These are phyloP conservation scores for Protonemura montana DNA, from an alignment of 2,888 invertebrate genomes.

Conservation along the genomic window DNA sequence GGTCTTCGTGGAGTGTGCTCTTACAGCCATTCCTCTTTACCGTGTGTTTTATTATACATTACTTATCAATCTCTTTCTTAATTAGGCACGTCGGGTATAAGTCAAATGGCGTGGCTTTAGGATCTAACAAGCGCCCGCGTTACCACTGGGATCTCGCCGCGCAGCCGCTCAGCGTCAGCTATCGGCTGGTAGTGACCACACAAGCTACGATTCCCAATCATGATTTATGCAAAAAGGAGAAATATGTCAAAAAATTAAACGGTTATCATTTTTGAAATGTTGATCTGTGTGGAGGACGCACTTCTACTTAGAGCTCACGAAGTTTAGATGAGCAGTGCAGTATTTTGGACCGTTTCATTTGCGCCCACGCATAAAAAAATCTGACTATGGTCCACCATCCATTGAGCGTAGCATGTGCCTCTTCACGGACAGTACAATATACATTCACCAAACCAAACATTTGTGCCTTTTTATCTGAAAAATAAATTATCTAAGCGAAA, in stretches of 20 bases:
- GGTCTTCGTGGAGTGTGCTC: slow-evolving; percentile 19
- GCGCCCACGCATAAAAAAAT: neutral
- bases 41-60: slow-evolving; percentile 36
- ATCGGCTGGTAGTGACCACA: slow-evolving; percentile 27
- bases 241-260: slow-evolving; percentile 4
- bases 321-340: neutral
- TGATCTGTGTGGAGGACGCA: neutral
- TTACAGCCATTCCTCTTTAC: slow-evolving; percentile 9
- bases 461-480: slow-evolving; percentile 12
- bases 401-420: too few relatives aligned
- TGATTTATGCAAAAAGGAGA: neutral
- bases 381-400: neutral
- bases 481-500: neutral
- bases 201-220: neutral
- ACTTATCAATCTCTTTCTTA: slow-evolving; percentile 45
- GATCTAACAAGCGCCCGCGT: neutral
- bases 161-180: neutral
- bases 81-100: slow-evolving; percentile 41
- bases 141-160: neutral
- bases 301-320: too few relatives aligned
- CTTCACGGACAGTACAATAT: too few relatives aligned
- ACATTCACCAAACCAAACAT: neutral
- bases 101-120: slow-evolving; percentile 29
- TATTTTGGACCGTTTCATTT: neutral
- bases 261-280: slow-evolving; percentile 2